phyloP scores from a whole-genome alignment of 2,797 vertebrate species.

The Pseudotriccus pelzelni region DNA sequence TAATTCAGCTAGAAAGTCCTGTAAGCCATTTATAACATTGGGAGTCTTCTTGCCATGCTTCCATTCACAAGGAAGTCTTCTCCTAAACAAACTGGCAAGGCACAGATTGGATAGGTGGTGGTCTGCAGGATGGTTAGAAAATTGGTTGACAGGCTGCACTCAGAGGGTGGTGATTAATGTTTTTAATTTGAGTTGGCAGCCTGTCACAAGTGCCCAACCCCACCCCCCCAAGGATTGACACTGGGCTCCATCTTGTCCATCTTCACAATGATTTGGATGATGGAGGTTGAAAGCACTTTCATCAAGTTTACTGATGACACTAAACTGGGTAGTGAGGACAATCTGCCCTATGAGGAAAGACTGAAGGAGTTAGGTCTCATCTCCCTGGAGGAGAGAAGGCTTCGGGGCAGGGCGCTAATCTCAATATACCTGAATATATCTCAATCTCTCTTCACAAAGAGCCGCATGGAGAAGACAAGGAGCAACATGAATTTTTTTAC shows the following conservation, averaged over 20 bases:
- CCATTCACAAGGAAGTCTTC: background rate
- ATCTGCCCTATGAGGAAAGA: background rate
- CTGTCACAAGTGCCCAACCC: background rate
- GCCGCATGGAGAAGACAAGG: background rate
- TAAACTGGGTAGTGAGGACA: background rate
- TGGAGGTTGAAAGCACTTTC: background rate
- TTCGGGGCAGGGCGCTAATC: background rate
- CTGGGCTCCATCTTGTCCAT: accelerated
- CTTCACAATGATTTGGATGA: background rate
- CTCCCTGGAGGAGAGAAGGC: background rate
- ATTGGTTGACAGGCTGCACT: background rate
- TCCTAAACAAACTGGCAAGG: background rate
- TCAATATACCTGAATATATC: background rate
- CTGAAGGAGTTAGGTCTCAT: background rate
- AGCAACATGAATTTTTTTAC: background rate
- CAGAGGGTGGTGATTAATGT: background rate
- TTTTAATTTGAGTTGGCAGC: background rate
- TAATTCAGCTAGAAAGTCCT: background rate
- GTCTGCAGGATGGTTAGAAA: background rate
- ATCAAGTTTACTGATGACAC: background rate
- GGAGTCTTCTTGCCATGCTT: background rate
- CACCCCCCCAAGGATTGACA: background rate
- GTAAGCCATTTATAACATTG: background rate
- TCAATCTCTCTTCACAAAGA: background rate
- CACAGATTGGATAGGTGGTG: background rate